Percentiles rank a stretch among this genome's conserved stretches.
phyloP scores from a whole-genome alignment of 2,113 vertebrate genomes.

The Piaya cayana region DNA sequence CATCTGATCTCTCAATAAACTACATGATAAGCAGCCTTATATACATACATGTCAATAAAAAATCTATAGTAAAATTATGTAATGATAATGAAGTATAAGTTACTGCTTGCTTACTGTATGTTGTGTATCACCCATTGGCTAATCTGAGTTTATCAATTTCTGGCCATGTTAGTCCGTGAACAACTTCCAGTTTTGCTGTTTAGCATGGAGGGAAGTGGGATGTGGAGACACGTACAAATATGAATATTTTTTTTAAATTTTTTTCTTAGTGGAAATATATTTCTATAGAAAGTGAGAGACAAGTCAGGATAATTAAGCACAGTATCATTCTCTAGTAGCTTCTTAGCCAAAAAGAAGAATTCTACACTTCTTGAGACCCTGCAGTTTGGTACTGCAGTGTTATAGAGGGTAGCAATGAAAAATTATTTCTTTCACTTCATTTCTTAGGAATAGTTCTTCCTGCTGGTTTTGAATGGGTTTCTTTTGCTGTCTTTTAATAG shows the following conservation, averaged over 20 bases:
- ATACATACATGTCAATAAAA: background rate
- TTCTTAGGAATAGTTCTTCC: background rate
- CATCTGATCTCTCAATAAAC: background rate
- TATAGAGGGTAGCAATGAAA: background rate
- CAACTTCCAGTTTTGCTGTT: background rate
- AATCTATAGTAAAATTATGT: background rate
- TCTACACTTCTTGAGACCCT: background rate
- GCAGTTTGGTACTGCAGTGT: background rate
- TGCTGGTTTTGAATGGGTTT: background rate
- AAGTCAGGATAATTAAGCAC: background rate
- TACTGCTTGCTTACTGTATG: background rate
- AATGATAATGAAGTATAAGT: background rate
- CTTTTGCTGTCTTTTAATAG: background rate
- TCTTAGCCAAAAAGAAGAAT: background rate
- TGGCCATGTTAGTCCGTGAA: background rate
- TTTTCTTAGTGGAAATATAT: background rate
- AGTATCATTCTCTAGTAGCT: background rate
- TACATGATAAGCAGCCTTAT: background rate
- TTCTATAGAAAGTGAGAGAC: background rate
- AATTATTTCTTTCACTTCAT: background rate
- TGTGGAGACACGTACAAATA: background rate
- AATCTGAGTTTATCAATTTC: background rate
- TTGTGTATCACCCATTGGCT: background rate
- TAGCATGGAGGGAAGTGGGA: background rate
- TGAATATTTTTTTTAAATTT: background rate